phyloP scores from a whole-genome alignment of 2,113 vertebrate genomes.

The Hemichromis elongatus region DNA sequence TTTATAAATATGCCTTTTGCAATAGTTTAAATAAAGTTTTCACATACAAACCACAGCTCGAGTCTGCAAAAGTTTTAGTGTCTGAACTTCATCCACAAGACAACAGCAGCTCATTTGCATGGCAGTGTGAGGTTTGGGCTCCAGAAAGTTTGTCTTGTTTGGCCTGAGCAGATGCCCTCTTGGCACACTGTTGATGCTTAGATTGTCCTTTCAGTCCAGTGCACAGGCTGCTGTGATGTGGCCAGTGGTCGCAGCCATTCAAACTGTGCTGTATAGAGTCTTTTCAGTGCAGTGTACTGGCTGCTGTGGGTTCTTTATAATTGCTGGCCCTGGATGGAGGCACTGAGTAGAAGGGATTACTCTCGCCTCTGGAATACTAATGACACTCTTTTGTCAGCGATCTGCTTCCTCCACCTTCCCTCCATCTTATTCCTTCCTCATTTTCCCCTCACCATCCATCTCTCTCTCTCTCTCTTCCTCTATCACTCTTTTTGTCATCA shows the following conservation, averaged over 20 bases:
- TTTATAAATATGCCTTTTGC: not conserved
- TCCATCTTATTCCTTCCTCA: not conserved
- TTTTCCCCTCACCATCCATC: not conserved
- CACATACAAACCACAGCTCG: not conserved
- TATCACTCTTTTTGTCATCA: slow-evolving; percentile 32
- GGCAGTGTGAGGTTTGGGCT: not conserved
- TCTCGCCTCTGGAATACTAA: slow-evolving; percentile 66
- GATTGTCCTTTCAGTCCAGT: not conserved
- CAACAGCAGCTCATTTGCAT: slow-evolving; percentile 10
- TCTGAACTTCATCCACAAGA: not conserved
- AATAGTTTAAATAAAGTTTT: not conserved
- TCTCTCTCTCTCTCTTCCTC: not conserved
- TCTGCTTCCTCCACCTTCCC: slow-evolving; percentile 40
- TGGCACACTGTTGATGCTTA: slow-evolving; percentile 35
- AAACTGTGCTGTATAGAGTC: slow-evolving; percentile 2
- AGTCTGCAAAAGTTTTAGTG: not conserved
- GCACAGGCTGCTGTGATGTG: slow-evolving; percentile 14
- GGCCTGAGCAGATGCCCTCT: slow-evolving; percentile 24
- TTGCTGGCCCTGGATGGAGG: slow-evolving; percentile 27
- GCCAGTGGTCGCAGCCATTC: slow-evolving; percentile 34
- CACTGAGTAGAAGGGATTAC: slow-evolving; percentile 44
- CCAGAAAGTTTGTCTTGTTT: not conserved
- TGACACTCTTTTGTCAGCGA: slow-evolving; percentile 54
- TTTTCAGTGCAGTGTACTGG: slow-evolving; percentile 33
- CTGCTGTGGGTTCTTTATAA: slow-evolving; percentile 28